Evolutionary conservation across 2,113 vertebrate genomes (phyloP).

Genomic region (Strix uralensis): DNA sequence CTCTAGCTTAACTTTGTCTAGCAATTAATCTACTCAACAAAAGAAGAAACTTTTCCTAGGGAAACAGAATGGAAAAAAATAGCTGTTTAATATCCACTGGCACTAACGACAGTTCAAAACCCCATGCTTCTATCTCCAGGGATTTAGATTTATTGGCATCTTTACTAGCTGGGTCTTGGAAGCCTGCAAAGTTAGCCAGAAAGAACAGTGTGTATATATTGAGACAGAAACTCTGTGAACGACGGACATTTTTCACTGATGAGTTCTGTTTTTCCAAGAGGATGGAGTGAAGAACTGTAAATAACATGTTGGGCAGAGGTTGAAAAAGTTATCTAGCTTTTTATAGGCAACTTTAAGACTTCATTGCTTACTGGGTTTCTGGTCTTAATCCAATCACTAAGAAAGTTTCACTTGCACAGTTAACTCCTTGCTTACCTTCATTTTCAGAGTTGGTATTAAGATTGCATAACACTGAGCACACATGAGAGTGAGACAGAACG

Average conservation of each 20-base stretch:
- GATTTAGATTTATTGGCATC: constrained; percentile 58
- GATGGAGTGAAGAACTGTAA: constrained; percentile 58
- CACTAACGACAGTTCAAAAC: background rate
- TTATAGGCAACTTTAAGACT: constrained; percentile 55
- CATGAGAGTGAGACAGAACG: background rate
- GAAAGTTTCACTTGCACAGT: constrained; percentile 27
- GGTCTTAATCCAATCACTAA: constrained; percentile 35
- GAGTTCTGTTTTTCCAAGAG: constrained; percentile 67
- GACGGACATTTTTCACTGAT: constrained; percentile 59
- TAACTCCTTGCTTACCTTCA: constrained; percentile 32
- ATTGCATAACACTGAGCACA: background rate
- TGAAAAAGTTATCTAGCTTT: constrained; percentile 68
- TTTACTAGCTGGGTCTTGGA: constrained; percentile 48
- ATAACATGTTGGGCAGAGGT: constrained; percentile 60
- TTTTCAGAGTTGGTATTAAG: background rate
- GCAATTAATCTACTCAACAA: background rate
- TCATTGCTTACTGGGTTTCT: constrained; percentile 32
- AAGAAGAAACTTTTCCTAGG: constrained; percentile 42
- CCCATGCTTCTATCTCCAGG: constrained; percentile 9
- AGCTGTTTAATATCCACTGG: constrained; percentile 43
- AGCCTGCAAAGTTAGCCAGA: constrained; percentile 26
- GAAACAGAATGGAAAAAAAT: constrained; percentile 34
- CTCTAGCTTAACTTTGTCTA: constrained; percentile 21
- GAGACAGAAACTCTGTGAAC: constrained; percentile 50
- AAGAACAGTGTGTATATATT: constrained; percentile 33